Base-by-base conservation (phyloP, 2,888 invertebrate species). In the Erebia aethiops region DNA sequence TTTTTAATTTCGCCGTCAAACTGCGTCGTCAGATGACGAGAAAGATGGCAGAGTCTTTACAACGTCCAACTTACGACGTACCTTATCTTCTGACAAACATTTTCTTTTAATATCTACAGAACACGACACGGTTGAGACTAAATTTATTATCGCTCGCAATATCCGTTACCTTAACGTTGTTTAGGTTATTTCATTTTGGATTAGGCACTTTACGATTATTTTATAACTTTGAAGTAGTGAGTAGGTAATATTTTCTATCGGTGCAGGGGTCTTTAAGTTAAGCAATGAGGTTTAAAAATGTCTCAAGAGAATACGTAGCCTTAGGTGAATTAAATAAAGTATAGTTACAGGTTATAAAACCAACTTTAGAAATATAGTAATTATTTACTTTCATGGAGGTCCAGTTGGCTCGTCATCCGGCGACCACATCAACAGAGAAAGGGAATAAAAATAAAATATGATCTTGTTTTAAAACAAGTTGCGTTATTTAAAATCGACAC, bases 1-100 rank as follows among this genome's bases (percentile, higher is more conserved):
- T 88, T 90, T 92, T 91, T 91, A 90, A 91, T 91, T 91, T 92
- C 83, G 87, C 76, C 84, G 80, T 79, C 83, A 84, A 88, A 89
- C 87, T 86, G 84, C 87, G 86, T 76, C 85, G 85, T 84, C 88
- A 87, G 89, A 87, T 89, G 90, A 82, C 89, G 87, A 84, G 78
- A 81, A 86, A 84, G 85, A 86, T 84, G 86, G 87, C 85, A 80
- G 81, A 77, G 75, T 78, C 79, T 81, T 82, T 82, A 82, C 82
- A 82, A 75, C 83, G 83, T 86, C 83, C 85, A 86, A 87, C 82
- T 87, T 86, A 77, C 77, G 80, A 81, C 82, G 80, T 80, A 79
- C 82, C 80, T 83, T 83, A 81, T 84, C 82, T 83, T 71, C 77
- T 80, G 81, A 79, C 77, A 78, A 77, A 70, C 70, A 74, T 77